These are phyloP conservation scores for Drosophila ogumai DNA, from an alignment of 1,140 invertebrate species.

Conservation along the genomic window DNA sequence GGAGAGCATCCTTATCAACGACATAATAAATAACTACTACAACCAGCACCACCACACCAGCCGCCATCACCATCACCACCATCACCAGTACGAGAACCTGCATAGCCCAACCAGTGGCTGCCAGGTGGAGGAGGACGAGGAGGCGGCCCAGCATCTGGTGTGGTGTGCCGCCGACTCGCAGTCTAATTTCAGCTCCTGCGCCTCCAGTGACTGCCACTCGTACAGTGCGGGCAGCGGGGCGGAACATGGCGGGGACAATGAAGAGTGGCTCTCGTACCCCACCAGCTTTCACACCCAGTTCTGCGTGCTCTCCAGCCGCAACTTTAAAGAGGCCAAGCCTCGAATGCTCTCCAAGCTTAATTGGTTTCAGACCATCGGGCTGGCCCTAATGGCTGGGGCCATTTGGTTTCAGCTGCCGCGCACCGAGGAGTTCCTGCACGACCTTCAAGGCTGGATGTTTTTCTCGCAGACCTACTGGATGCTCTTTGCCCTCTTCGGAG, in stretches of 20 bases:
- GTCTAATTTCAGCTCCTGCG: constrained; percentile 89
- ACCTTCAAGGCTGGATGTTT: constrained; percentile 95
- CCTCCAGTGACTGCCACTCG: constrained; percentile 87
- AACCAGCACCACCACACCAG: constrained; percentile 64
- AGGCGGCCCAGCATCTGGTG: constrained; percentile 91
- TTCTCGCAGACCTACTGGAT: constrained; percentile 95
- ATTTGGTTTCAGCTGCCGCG: constrained; percentile 92
- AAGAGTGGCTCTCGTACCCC: constrained; percentile 88
- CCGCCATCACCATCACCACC: background rate
- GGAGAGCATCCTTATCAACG: constrained; percentile 73
- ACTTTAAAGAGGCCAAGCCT: constrained; percentile 92
- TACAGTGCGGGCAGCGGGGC: constrained; percentile 67
- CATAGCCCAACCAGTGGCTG: constrained; percentile 48
- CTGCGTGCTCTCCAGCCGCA: constrained; percentile 90
- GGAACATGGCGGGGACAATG: constrained; percentile 62
- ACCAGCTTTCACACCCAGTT: constrained; percentile 94
- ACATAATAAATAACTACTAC: constrained; percentile 80
- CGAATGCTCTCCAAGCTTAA: constrained; percentile 93
- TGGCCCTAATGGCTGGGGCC: constrained; percentile 91
- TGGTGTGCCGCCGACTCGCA: constrained; percentile 87
- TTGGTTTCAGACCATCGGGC: constrained; percentile 91
- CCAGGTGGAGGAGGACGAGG: constrained; percentile 85
- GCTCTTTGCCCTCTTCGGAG: constrained; percentile 93
- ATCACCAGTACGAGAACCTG: constrained; percentile 63
- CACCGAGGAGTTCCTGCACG: constrained; percentile 90